phyloP scores from a whole-genome alignment of 1,140 invertebrate species.

The Plutomurus gul region DNA sequence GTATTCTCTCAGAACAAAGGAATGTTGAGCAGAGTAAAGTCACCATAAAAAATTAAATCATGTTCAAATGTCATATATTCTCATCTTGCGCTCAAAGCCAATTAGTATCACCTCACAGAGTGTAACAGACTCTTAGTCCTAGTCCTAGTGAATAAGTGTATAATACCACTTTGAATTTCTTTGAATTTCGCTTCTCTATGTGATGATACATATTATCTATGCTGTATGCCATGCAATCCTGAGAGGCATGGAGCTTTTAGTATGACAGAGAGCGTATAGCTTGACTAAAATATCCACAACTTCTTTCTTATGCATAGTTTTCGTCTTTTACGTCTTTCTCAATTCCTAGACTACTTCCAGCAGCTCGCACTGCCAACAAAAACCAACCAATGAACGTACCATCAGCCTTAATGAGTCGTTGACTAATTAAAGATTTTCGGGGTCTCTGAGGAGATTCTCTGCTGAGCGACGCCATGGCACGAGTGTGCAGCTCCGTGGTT shows the following conservation, averaged over 20 bases:
- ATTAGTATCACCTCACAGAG: slow-evolving; percentile 1
- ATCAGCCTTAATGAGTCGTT: slow-evolving; percentile 43
- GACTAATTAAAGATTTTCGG: slow-evolving; percentile 44
- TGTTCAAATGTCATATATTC: slow-evolving; percentile 38
- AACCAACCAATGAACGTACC: slow-evolving; percentile 24
- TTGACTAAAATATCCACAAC: background rate
- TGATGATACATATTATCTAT: background rate
- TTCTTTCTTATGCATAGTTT: slow-evolving; percentile 17
- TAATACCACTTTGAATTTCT: background rate
- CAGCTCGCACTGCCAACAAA: background rate
- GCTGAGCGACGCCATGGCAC: background rate
- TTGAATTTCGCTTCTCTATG: background rate
- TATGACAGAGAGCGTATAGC: too few relatives aligned
- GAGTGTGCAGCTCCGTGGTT: slow-evolving; percentile 23
- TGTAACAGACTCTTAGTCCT: background rate
- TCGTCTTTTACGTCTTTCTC: slow-evolving; percentile 22
- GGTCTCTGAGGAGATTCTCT: slow-evolving; percentile 12
- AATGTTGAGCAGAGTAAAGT: background rate
- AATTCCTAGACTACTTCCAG: background rate
- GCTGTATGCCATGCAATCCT: background rate
- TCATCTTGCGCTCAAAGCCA: slow-evolving; percentile 5
- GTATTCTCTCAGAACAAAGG: too few relatives aligned
- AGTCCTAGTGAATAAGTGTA: too few relatives aligned
- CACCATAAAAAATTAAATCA: slow-evolving; percentile 34
- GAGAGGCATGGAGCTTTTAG: too few relatives aligned